These are phyloP conservation scores for Scaptomyza caliginosa DNA, from an alignment of 2,888 invertebrate species.

Conservation along the genomic window DNA sequence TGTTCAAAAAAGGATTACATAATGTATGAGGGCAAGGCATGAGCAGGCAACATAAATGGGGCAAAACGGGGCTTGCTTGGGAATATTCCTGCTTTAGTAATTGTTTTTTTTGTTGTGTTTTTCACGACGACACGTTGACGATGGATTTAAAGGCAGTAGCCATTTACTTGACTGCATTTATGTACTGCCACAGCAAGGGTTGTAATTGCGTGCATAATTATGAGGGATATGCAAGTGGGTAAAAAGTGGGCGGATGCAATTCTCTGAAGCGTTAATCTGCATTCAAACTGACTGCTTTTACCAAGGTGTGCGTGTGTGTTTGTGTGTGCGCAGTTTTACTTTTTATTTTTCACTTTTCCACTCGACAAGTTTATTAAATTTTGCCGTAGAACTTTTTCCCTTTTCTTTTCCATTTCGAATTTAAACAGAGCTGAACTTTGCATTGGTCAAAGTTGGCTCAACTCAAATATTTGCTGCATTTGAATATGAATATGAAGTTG, in stretches of 20 bases:
- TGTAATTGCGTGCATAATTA: conserved; percentile 62
- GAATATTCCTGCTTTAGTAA: conserved; percentile 48
- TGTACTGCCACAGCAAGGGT: conserved; percentile 7
- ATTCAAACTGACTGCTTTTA: conserved; percentile 53
- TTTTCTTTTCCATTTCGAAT: conserved; percentile 53
- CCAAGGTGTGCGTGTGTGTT: conserved; percentile 8
- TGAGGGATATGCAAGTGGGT: conserved; percentile 15
- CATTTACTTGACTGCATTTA: conserved; percentile 35
- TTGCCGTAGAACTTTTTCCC: conserved; percentile 6
- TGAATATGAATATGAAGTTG: conserved; percentile 28
- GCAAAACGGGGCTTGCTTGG: conserved; percentile 15
- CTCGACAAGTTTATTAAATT: conserved; percentile 50
- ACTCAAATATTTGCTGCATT: conserved; percentile 67
- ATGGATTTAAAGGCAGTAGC: conserved; percentile 16
- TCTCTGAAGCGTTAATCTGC: conserved; percentile 58
- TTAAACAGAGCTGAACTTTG: background rate
- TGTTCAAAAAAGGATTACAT: conserved; percentile 63
- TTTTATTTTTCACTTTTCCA: conserved; percentile 66
- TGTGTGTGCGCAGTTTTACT: background rate
- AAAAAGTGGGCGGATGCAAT: background rate
- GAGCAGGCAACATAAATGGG: conserved; percentile 1
- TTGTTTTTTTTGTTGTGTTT: no score
- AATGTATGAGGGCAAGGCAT: conserved; percentile 11
- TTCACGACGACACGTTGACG: conserved; percentile 44
- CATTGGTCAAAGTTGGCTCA: conserved; percentile 45